Evolutionary conservation across 1,140 invertebrate species (phyloP), one percentile per base, ranked within the genome.

Genomic region (Plodia interpunctella): DNA sequence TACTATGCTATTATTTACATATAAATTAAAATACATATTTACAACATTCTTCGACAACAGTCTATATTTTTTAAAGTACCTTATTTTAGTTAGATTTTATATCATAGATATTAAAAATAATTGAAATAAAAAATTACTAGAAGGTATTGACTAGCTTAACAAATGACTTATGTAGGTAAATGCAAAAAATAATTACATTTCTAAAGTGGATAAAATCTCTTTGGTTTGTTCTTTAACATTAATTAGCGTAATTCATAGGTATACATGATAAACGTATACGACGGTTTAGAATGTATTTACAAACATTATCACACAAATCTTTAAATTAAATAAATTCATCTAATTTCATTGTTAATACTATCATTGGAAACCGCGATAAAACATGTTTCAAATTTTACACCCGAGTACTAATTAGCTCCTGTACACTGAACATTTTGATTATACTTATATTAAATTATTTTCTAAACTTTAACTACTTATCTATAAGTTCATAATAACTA

Each of bases 1-100:
- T 71, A 78, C 74, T 83, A 80, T 75, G 66, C 72, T 72, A 72
- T 76, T 86, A 88, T 86, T 64, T 84, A 86, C 82, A 85, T 51
- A 59, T 65, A 63, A 70, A 73, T 60, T 66, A 66, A 60, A 62
- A 60, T 65, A 81, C 71, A 83, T 83, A 87, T 87, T 81, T 87
- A 87, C 83, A 85, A 68, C 59, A 74, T 70, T 69, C 51, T 74
- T 72, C 63, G 32, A 57, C 30, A 25, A 25, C 49, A 62, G 35
- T 51, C 54, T 44, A n/a, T 11, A 53, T 25, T 53, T 15, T 53
- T n/a, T 25, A 25, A 25, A 51, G 13, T 11, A 10, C 9, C 51
- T 53, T n/a, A 53, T 25, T 25, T 21, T 25, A 53, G 9, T 25
- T 25, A 15, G 11, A 53, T 8, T 28, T 25, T n/a, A 5, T 15